Conservation (phyloP, 2,113 vertebrate genomes). For the Herpetotheres cachinnans region DNA sequence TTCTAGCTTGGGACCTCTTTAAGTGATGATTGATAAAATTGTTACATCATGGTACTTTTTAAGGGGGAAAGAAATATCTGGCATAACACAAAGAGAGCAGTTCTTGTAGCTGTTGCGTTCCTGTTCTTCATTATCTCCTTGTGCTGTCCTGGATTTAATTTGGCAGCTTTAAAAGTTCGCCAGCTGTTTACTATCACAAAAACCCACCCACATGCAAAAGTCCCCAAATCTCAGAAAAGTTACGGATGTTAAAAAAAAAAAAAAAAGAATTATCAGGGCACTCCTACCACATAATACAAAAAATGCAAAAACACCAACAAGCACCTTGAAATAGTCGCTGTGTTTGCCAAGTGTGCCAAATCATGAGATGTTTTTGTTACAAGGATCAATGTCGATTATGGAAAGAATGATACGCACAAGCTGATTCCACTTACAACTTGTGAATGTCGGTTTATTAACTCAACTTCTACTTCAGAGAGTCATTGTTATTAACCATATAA, state of each 20-base stretch:
- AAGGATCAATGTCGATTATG: neutral
- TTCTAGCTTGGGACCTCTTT: neutral
- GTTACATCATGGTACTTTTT: conserved; percentile 24
- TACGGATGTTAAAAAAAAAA: neutral
- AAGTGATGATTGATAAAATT: conserved; percentile 24
- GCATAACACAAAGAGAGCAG: conserved; percentile 3
- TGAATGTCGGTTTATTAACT: neutral
- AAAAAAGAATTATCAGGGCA: neutral
- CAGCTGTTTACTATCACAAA: conserved; percentile 67
- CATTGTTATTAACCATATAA: neutral
- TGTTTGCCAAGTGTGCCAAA: conserved; percentile 7
- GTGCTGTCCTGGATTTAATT: conserved; percentile 58
- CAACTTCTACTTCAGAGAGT: neutral
- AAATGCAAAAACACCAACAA: neutral
- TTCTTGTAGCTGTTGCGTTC: conserved; percentile 33
- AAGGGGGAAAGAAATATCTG: conserved; percentile 22
- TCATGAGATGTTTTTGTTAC: neutral
- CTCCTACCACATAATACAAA: neutral
- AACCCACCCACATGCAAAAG: conserved; percentile 59
- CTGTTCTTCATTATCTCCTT: conserved; percentile 66
- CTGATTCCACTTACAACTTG: conserved; percentile 4
- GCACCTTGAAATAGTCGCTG: neutral
- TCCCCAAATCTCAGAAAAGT: conserved; percentile 37
- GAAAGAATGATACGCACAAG: conserved; percentile 4
- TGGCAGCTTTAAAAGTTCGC: conserved; percentile 28